Evolutionary conservation across 1,140 invertebrate species (phyloP).

Genomic region (Lasaia peninsularis): DNA sequence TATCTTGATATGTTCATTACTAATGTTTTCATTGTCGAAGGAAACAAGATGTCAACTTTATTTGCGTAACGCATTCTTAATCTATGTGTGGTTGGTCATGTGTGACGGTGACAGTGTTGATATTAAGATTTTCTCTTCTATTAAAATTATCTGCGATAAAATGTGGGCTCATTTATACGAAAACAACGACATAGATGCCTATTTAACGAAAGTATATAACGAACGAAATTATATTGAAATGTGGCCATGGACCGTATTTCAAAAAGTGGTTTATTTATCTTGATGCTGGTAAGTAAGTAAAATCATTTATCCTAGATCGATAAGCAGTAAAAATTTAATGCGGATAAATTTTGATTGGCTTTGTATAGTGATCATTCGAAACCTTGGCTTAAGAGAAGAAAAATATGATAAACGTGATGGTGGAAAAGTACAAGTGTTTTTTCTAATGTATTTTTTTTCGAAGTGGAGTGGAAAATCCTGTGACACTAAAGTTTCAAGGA

Average conservation of each 20-base stretch:
- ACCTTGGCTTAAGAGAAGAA: too few species aligned
- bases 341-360: too few species aligned
- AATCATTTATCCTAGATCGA: background rate
- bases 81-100: slow-evolving; percentile 43
- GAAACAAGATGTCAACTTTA: slow-evolving; percentile 60
- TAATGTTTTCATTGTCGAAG: slow-evolving; percentile 26
- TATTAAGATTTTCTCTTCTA: slow-evolving; percentile 31
- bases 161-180: slow-evolving; percentile 34
- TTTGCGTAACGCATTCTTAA: slow-evolving; percentile 52
- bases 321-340: too few species aligned
- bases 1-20: background rate
- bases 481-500: too few species aligned
- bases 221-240: slow-evolving; percentile 31
- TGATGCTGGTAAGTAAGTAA: slow-evolving; percentile 48
- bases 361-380: too few species aligned
- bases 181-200: slow-evolving; percentile 42
- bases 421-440: too few species aligned
- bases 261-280: slow-evolving; percentile 33
- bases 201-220: slow-evolving; percentile 21
- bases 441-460: too few species aligned
- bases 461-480: too few species aligned
- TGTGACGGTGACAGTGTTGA: slow-evolving; percentile 44
- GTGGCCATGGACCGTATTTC: slow-evolving; percentile 44
- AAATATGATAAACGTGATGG: too few species aligned
- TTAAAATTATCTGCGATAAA: slow-evolving; percentile 43